Conservation (phyloP, 1,140 invertebrate genomes). For the Anadara kagoshimensis region DNA sequence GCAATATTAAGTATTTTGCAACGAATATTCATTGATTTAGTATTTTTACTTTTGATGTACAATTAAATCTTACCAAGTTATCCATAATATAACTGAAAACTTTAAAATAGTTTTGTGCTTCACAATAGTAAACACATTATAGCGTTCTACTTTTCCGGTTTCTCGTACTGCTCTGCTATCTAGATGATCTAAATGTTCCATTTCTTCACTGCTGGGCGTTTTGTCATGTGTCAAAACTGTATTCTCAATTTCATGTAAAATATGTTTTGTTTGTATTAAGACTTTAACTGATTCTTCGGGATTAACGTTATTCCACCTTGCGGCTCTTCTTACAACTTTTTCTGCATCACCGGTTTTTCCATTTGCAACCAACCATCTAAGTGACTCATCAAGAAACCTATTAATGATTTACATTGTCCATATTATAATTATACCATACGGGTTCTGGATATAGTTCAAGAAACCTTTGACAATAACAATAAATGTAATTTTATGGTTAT, state of each 20-base stretch:
- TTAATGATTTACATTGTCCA: too few species aligned
- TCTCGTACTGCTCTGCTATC: too few species aligned
- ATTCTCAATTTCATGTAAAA: background rate
- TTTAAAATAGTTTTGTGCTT: slow-evolving; percentile 5
- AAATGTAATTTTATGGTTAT: too few species aligned
- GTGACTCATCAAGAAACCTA: slow-evolving; percentile 63
- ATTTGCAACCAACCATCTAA: slow-evolving; percentile 65
- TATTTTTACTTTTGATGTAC: too few species aligned
- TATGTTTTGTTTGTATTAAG: background rate
- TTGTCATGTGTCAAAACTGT: background rate
- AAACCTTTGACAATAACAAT: too few species aligned
- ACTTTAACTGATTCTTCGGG: background rate
- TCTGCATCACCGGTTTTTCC: slow-evolving; percentile 49
- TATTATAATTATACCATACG: too few species aligned
- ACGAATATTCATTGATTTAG: too few species aligned
- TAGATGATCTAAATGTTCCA: background rate
- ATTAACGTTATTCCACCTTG: slow-evolving; percentile 50
- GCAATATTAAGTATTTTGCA: too few species aligned
- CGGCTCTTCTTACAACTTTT: slow-evolving; percentile 52
- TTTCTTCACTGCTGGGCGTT: background rate
- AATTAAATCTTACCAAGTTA: background rate
- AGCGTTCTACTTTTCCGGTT: background rate
- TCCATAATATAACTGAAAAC: background rate
- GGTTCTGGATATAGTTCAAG: too few species aligned
- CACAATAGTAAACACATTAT: slow-evolving; percentile 2